A percentile compares a stretch with the other conserved stretches of the same genome.
phyloP scores from a whole-genome alignment of 2,797 vertebrate species.

The Hipposideros larvatus region DNA sequence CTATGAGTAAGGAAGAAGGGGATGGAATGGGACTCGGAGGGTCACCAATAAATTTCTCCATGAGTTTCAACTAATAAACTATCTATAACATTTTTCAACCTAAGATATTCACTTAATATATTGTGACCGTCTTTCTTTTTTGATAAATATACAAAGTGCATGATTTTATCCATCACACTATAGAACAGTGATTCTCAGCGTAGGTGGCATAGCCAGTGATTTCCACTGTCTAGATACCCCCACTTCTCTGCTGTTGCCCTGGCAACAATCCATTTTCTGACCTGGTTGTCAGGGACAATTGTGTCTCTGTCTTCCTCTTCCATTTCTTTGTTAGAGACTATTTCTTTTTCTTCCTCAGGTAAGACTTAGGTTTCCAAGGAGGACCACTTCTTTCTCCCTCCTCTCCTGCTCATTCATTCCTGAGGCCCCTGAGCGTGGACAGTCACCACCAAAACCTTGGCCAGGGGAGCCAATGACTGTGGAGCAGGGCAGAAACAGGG shows the following conservation, averaged over 20 bases:
- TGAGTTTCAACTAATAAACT: neutral
- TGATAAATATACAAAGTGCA: neutral
- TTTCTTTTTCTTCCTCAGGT: neutral
- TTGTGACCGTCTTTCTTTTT: neutral
- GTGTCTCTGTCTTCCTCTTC: conserved; percentile 45
- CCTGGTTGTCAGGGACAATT: conserved; percentile 3
- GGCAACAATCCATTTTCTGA: conserved; percentile 50
- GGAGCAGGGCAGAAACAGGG: neutral
- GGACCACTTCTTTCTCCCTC: neutral
- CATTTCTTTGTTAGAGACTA: conserved; percentile 35
- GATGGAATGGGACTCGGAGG: neutral
- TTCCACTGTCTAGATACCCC: neutral
- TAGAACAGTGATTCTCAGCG: neutral
- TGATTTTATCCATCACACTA: neutral
- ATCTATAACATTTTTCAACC: neutral
- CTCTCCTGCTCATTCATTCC: neutral
- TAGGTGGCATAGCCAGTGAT: neutral
- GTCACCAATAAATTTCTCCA: too few relatives aligned
- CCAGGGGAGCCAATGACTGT: accelerated
- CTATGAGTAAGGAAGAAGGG: neutral
- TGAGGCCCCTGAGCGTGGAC: neutral
- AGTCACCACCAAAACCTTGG: neutral
- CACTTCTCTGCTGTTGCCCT: conserved; percentile 33
- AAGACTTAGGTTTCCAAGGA: neutral
- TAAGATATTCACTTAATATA: neutral